Evolutionary conservation across 1,140 invertebrate species (phyloP), one percentile per base, ranked within the genome.

Genomic region (Phymastichus coffea): DNA sequence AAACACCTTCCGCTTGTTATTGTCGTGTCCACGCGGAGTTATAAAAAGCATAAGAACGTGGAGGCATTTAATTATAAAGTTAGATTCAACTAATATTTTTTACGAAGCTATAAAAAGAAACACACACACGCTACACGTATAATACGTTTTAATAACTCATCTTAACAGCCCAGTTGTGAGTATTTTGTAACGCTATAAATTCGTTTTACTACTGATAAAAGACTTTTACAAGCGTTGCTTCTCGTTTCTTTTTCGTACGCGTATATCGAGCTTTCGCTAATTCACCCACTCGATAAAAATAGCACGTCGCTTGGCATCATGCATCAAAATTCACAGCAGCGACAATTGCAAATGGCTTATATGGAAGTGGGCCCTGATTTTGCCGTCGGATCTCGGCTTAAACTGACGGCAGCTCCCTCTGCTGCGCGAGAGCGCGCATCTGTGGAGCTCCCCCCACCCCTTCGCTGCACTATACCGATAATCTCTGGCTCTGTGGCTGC

Each of bases 231-330:
- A n/a, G n/a, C n/a, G n/a, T n/a, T n/a, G 49, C 15, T 19, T 2
- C 3, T 43, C 19, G 47, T 48, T 40, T 48, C 47, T 54, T 54
- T 60, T 48, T 54, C 43, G 52, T 55, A 61, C 52, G 41, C 59
- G 43, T 56, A n/a, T n/a, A n/a, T n/a, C n/a, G n/a, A n/a, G n/a
- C n/a, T n/a, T n/a, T 61, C 35, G 46, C 59, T 61, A 61, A 61
- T 61, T 61, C 55, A n/a, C n/a, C n/a, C n/a, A n/a, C n/a, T n/a
- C n/a, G n/a, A n/a, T 61, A 49, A 61, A 61, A 61, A 61, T 61
- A 53, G 59, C 19, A n/a, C n/a, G n/a, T n/a, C n/a, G n/a, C n/a
- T n/a, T n/a, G n/a, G n/a, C n/a, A n/a, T n/a, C n/a, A n/a, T n/a
- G n/a, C n/a, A n/a, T n/a, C n/a, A n/a, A n/a, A n/a, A n/a, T n/a